phyloP scores from a whole-genome alignment of 2,797 vertebrate genomes.

The Pseudopleuronectes americanus region DNA sequence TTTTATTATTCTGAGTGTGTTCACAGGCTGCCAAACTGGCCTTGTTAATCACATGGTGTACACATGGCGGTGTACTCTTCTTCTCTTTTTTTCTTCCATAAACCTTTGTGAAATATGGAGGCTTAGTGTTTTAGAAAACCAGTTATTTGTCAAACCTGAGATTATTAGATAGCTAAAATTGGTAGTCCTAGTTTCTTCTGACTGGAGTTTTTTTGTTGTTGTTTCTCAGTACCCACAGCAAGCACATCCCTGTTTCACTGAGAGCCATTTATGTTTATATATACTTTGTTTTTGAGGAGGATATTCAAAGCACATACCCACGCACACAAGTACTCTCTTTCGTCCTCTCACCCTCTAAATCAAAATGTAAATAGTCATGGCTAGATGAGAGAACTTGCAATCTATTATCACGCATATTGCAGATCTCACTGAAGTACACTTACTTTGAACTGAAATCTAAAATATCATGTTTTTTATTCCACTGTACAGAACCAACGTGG shows the following conservation, averaged over 20 bases:
- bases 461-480: constrained; percentile 4
- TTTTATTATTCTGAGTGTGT: no score
- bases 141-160: no score
- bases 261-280: constrained; percentile 16
- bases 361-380: constrained; percentile 41
- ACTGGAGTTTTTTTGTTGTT: background rate
- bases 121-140: no score
- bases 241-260: background rate
- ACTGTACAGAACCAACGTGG: constrained; percentile 94
- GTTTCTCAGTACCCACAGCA: background rate
- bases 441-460: constrained; percentile 18
- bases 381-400: constrained; percentile 29
- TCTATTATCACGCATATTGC: background rate
- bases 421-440: background rate
- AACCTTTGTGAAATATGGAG: no score
- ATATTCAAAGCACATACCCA: background rate
- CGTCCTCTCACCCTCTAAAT: constrained; percentile 24
- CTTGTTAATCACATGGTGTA: no score
- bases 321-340: constrained; percentile 19
- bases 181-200: no score
- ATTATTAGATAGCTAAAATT: no score
- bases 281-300: constrained; percentile 17
- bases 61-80: no score
- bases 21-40: no score
- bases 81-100: no score